Evolutionary conservation across 2,113 vertebrate genomes (phyloP).

Genomic region (Perccottus glenii): DNA sequence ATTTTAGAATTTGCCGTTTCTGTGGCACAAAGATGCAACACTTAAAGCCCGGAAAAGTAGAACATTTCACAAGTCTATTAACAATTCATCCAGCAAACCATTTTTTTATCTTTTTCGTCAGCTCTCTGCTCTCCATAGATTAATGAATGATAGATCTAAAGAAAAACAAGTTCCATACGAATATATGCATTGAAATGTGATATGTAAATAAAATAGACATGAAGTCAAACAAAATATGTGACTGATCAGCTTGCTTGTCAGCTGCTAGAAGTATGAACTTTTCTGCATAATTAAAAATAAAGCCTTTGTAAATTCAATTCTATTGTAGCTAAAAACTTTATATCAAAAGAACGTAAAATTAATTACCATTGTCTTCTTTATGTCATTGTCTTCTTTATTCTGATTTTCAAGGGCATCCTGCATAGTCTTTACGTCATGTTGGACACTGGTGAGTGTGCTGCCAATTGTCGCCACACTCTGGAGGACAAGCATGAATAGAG

Average conservation of each 20-base stretch:
- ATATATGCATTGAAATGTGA: neutral
- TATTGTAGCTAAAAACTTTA: neutral
- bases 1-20: constrained; percentile 3
- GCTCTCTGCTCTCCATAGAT: neutral
- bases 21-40: neutral
- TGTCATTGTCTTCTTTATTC: constrained; percentile 80
- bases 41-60: neutral
- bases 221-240: constrained; percentile 28
- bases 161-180: constrained; percentile 7
- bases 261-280: constrained; percentile 11
- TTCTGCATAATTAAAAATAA: constrained; percentile 3
- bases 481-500: constrained; percentile 12
- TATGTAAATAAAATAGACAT: constrained; percentile 24
- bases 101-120: constrained; percentile 2
- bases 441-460: constrained; percentile 92
- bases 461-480: constrained; percentile 96
- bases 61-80: neutral
- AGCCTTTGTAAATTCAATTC: neutral
- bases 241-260: constrained; percentile 23
- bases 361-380: constrained; percentile 84
- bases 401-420: constrained; percentile 87
- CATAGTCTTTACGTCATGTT: constrained; percentile 90
- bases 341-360: too few relatives aligned
- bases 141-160: constrained; percentile 22
- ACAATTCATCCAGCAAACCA: neutral